A percentile compares a stretch with the other conserved stretches of the same genome.
Evolutionary conservation across 37 sponge, comb jelly and placozoan species (phyloP).

Genomic region (Bolinopsis microptera): DNA sequence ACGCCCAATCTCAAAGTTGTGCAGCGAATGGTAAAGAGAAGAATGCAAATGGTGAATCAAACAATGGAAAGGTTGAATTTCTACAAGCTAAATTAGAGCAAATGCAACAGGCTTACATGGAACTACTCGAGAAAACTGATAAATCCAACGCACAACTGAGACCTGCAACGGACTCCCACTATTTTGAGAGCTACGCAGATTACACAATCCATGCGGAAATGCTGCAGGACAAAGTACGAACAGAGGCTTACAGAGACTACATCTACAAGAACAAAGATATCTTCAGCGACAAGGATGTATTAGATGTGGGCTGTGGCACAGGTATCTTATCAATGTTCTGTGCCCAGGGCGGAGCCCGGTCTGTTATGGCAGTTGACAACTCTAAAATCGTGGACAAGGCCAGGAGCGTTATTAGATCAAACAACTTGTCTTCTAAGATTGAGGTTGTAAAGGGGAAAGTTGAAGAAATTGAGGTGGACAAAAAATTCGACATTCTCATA

Average conservation of each 20-base stretch:
- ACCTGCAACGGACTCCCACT: background rate
- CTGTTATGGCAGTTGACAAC: slow-evolving; percentile 50
- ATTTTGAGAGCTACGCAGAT: slow-evolving; percentile 63
- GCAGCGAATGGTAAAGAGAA: background rate
- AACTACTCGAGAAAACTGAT: slow-evolving; percentile 17
- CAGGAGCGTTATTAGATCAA: background rate
- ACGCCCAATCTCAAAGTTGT: too few relatives aligned
- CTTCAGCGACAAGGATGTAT: background rate
- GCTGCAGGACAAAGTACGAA: slow-evolving; percentile 15
- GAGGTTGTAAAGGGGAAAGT: slow-evolving; percentile 18
- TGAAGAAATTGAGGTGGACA: background rate
- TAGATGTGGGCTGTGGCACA: slow-evolving; percentile 59
- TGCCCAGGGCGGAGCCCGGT: background rate
- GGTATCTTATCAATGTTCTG: slow-evolving; percentile 62
- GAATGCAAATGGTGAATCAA: too few relatives aligned
- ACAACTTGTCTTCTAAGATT: background rate
- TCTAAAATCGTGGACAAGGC: slow-evolving; percentile 41
- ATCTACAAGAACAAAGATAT: background rate
- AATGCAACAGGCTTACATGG: slow-evolving; percentile 15
- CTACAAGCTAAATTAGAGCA: slow-evolving; percentile 19
- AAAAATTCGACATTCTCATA: slow-evolving; percentile 7
- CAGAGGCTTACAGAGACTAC: slow-evolving; percentile 63
- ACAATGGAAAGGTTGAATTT: background rate
- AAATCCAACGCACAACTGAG: background rate
- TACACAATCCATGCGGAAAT: slow-evolving; percentile 41